Conservation (phyloP, 1,140 invertebrate species). For the Mizuhopecten yessoensis region DNA sequence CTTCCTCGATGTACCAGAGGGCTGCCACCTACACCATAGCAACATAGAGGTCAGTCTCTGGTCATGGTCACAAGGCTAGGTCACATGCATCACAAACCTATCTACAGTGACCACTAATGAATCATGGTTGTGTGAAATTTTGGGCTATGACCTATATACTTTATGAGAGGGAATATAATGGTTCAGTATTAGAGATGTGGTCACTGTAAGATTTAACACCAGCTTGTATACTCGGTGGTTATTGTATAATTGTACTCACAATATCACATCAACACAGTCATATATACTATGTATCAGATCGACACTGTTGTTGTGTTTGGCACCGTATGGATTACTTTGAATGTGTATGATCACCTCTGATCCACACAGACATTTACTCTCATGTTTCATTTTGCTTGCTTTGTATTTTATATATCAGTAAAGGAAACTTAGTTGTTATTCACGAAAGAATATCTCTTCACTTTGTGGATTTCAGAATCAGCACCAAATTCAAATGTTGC, state of each 20-base stretch:
- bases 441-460: too few species aligned
- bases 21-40: constrained; percentile 79
- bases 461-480: neutral
- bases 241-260: too few species aligned
- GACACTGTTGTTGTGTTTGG: neutral
- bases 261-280: neutral
- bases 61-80: neutral
- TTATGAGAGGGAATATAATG: neutral
- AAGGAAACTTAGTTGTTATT: too few species aligned
- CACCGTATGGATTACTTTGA: neutral
- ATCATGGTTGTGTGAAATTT: neutral
- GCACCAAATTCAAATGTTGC: constrained; percentile 1
- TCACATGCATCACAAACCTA: neutral
- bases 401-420: neutral
- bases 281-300: neutral
- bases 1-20: constrained; percentile 81
- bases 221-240: neutral
- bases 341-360: neutral
- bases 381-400: neutral
- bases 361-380: neutral
- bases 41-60: constrained; percentile 5
- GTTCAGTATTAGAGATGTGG: neutral
- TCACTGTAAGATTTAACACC: neutral
- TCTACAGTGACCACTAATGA: neutral
- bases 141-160: too few species aligned